Evolutionary conservation across 1,140 invertebrate genomes (phyloP), one percentile per base, ranked within the genome.

Genomic region (Camponotus floridanus): DNA sequence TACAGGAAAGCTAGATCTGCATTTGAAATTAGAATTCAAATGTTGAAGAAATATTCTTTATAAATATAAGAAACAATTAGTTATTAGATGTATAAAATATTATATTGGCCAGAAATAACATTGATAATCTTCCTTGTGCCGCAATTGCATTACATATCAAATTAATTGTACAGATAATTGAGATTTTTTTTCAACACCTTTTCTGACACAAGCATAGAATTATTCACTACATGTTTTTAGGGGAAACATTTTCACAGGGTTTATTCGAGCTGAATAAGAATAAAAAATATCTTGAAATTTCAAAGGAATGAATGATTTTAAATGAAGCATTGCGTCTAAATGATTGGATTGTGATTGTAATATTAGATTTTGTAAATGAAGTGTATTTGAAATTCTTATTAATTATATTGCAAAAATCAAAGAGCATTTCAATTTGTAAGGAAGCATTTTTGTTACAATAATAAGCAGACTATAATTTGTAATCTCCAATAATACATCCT

Each of bases 71-170:
- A 62, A 55, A 55, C 36, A 65, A 64, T 4, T 65, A 55, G 18
- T 51, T 45, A 33, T 45, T 62, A 64, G n/a, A 13, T 3, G 2
- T 33, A 33, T 51, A 9, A 51, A 31, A 65, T 6, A 39, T 3
- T 57, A 57, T 9, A 68, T 55, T 74, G 55, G 64, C 80, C 48
- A 48, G 74, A 73, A 61, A 67, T 67, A 87, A 86, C 51, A 76
- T 65, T 78, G 57, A 84, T 84, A 78, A 51, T 51, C 36, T 78
- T 65, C 11, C 21, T 76, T 78, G 81, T 85, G 81, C 73, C 45
- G 61, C 48, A 76, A 76, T 62, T 84, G 26, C 21, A 65, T 65
- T 78, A 86, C 84, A 86, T 86, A 86, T 86, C 84, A 80, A 61
- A 86, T 73, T 57, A 39, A 48, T 85, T 68, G 11, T 48, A 33